phyloP scores from a whole-genome alignment of 2,113 vertebrate genomes.

The Cyphomyrus discorhynchus region DNA sequence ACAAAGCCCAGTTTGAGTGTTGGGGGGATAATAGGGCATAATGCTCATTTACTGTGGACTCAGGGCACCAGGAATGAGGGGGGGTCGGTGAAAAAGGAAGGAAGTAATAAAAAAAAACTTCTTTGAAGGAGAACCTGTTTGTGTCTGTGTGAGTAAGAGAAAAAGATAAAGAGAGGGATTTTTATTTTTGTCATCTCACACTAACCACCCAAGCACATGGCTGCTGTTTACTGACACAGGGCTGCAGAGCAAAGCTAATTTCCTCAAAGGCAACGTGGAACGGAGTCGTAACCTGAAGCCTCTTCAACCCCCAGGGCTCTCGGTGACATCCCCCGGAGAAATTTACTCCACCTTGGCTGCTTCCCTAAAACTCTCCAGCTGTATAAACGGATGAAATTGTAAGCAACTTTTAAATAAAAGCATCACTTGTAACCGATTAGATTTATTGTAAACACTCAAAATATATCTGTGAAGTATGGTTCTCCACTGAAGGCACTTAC shows the following conservation, averaged over 20 bases:
- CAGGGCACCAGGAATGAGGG: constrained; percentile 50
- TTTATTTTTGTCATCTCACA: constrained; percentile 8
- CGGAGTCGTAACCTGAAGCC: neutral
- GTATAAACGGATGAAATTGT: neutral
- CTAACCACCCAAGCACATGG: constrained; percentile 7
- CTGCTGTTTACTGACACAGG: constrained; percentile 1
- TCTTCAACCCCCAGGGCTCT: neutral
- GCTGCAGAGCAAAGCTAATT: neutral
- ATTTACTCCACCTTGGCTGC: neutral
- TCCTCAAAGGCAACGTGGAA: neutral
- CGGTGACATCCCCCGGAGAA: neutral
- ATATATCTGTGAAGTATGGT: neutral
- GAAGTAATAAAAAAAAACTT: constrained; percentile 67
- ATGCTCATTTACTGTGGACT: constrained; percentile 56
- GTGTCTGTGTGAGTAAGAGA: constrained; percentile 31
- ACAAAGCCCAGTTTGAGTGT: constrained; percentile 58
- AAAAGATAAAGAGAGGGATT: neutral
- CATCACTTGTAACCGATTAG: neutral
- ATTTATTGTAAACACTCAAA: neutral
- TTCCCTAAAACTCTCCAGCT: neutral
- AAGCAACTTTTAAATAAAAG: neutral
- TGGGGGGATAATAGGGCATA: constrained; percentile 56
- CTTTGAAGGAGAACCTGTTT: constrained; percentile 56
- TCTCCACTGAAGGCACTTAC: neutral
- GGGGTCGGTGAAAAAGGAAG: constrained; percentile 62